phyloP scores from a whole-genome alignment of 2,888 invertebrate species.

The Agriopis marginaria region DNA sequence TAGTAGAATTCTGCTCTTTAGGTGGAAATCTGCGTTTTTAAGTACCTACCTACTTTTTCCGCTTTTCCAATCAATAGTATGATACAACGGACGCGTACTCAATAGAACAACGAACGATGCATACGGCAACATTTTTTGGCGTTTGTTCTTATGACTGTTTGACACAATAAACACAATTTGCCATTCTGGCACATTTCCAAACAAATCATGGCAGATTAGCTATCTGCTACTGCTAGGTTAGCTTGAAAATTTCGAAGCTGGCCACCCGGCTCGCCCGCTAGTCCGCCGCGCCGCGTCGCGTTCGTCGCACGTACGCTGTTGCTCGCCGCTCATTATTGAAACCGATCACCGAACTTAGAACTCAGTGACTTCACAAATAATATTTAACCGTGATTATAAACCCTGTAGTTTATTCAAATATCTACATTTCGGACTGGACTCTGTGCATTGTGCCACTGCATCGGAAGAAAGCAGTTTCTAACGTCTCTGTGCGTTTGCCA shows the following conservation, averaged over 20 bases:
- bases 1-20: too few species aligned
- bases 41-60: too few species aligned
- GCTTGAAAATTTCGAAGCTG: constrained; percentile 19
- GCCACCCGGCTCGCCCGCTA: constrained; percentile 37
- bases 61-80: too few species aligned
- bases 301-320: constrained; percentile 45
- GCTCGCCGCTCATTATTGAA: constrained; percentile 29
- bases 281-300: constrained; percentile 72
- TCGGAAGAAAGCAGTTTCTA: constrained; percentile 59
- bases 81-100: too few species aligned
- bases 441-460: constrained; percentile 52
- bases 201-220: neutral
- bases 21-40: too few species aligned
- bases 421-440: constrained; percentile 57
- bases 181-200: neutral
- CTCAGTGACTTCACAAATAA: constrained; percentile 59
- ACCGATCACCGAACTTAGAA: constrained; percentile 59
- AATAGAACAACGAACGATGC: too few species aligned
- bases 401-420: constrained; percentile 62
- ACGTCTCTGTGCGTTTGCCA: constrained; percentile 61
- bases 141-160: too few species aligned
- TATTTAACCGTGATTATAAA: constrained; percentile 58
- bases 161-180: too few species aligned
- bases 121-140: too few species aligned
- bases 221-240: constrained; percentile 34